Evolutionary conservation across 1,140 invertebrate species (phyloP), one percentile per base, ranked within the genome.

Genomic region (Tyrophagus putrescentiae): DNA sequence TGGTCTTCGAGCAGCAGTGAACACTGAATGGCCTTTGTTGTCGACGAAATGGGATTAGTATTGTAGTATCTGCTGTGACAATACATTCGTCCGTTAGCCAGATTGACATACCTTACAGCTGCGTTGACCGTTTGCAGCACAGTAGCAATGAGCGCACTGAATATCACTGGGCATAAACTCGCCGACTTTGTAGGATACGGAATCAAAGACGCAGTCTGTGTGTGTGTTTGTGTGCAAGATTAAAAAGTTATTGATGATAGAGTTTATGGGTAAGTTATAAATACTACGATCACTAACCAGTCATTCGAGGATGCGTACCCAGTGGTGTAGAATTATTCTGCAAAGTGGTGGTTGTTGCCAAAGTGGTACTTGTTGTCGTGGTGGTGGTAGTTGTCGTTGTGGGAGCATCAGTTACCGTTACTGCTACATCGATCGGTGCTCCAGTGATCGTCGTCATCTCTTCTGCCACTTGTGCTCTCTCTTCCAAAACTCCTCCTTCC

Each of bases 91-190:
- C n/a, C n/a, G n/a, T n/a, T n/a, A n/a, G n/a, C n/a, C n/a, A n/a
- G n/a, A n/a, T n/a, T n/a, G n/a, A n/a, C n/a, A n/a, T n/a, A n/a
- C n/a, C n/a, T 62, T 56, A 29, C 66, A 67, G 11, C 58, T 31
- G 9, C 80, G 77, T 21, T 85, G 74, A 0, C 77, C 72, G 1
- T 83, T 83, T 59, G 79, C 77, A 57, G 87, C 77, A 70, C 87
- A 90, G 72, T 85, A 88, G 71, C 87, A 89, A 62, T 65, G 66
- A 39, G 68, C 65, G 60, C 72, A 72, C 9, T 52, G 16, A 3
- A 41, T 33, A 48, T 61, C 75, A 27, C 78, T 73, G 4, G 77
- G 72, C n/a, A 88, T 79, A 71, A 82, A 80, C 61, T 84, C 81
- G 1, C 86, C 86, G 71, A 87, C 83, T 25, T 74, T 69, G 64